These are phyloP conservation scores for Diceros bicornis DNA, from an alignment of 2,797 vertebrate genomes.

Conservation along the genomic window DNA sequence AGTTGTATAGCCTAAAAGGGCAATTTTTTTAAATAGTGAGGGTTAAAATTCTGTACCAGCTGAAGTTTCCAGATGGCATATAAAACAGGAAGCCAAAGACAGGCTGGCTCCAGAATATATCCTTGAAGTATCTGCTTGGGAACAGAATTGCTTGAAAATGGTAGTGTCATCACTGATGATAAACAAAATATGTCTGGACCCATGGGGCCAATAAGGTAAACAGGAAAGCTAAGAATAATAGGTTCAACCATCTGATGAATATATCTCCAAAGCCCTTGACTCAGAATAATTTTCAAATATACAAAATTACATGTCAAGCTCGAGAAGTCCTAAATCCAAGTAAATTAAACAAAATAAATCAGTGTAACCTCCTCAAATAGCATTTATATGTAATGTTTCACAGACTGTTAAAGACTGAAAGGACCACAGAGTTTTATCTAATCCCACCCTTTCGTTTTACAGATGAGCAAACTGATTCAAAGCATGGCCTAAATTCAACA, in stretches of 20 bases:
- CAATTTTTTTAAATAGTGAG: slow-evolving; percentile 39
- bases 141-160: slow-evolving; percentile 48
- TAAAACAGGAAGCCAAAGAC: slow-evolving; percentile 58
- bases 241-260: not conserved
- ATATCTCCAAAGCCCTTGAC: not conserved
- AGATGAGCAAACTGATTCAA: not conserved
- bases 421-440: not conserved
- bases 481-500: not conserved
- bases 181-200: slow-evolving; percentile 42
- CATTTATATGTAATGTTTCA: not conserved
- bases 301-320: not conserved
- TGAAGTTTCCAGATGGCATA: slow-evolving; percentile 58
- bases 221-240: slow-evolving; percentile 6
- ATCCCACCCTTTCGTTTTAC: not conserved
- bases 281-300: slow-evolving; percentile 42
- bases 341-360: slow-evolving; percentile 12
- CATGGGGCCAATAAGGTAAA: not conserved
- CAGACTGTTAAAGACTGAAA: not conserved
- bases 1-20: not conserved
- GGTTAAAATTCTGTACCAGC: slow-evolving; percentile 56
- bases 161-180: not conserved
- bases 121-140: not conserved
- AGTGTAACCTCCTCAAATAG: not conserved
- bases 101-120: not conserved
- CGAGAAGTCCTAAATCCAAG: slow-evolving; percentile 2